phyloP scores from a whole-genome alignment of 2,113 vertebrate genomes.

The Cyrtonyx montezumae region DNA sequence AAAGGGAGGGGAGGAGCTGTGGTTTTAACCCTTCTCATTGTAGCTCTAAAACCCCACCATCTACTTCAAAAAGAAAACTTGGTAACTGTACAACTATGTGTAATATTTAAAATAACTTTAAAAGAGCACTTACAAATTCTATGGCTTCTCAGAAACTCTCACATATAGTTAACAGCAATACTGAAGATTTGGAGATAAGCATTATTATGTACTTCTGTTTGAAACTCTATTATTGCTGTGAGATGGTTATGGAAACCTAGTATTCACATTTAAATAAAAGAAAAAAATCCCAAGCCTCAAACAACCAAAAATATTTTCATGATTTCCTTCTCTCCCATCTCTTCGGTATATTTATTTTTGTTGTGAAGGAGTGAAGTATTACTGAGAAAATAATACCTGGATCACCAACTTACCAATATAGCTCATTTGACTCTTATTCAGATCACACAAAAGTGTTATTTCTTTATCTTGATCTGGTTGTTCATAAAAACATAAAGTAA shows the following conservation, averaged over 20 bases:
- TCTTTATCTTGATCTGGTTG: no score
- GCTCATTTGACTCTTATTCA: no score
- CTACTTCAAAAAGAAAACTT: not conserved
- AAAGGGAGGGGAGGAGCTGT: not conserved
- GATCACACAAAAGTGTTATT: no score
- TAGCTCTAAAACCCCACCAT: not conserved
- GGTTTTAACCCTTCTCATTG: constrained; percentile 43
- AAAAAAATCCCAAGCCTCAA: not conserved
- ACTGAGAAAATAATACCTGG: no score
- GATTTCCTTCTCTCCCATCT: not conserved
- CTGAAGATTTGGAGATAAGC: not conserved
- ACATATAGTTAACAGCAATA: not conserved
- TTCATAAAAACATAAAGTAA: no score
- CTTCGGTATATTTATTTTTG: not conserved
- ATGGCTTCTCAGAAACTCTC: not conserved
- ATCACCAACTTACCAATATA: no score
- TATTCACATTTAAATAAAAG: not conserved
- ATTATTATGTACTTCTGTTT: not conserved
- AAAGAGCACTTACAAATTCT: not conserved
- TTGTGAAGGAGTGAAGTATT: no score
- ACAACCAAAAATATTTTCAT: not conserved
- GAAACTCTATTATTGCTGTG: not conserved
- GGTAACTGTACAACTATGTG: not conserved
- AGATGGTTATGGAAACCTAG: not conserved
- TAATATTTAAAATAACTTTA: not conserved